Base-by-base conservation (phyloP, 2,888 invertebrate genomes). In the Morpho deidamia region DNA sequence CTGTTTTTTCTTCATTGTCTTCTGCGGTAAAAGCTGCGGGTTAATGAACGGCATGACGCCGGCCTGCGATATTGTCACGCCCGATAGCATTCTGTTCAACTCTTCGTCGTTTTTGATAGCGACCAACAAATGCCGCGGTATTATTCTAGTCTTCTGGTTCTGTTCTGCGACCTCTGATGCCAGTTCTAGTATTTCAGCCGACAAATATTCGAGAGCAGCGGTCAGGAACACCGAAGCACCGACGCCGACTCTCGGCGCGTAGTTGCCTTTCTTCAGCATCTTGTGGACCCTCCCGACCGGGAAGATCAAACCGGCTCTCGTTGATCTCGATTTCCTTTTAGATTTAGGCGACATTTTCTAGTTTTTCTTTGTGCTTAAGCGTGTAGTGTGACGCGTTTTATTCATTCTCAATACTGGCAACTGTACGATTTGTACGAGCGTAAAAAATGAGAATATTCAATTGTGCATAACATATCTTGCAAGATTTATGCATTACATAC, bases 101-200 rank as follows among this genome's bases (percentile, higher is more conserved):
- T 85, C 84, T 0, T 81, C 82, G 53, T 83, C 84, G 8, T 81
- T 77, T 37, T 71, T 72, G 7, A 85, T 78, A 0, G 84, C 84
- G 10, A 80, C 66, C 0, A 81, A 56, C 1, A 85, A 71, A 43
- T 81, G 79, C 0, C 83, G 63, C 0, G 82, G 81, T 0, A 65
- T 60, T 0, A 83, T 58, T 7, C 93, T 86, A 0, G 88, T 84
- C 69, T 94, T 95, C 61, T 93, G 92, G 72, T 94, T 94, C 52
- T 94, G 92, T 39, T 82, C 73, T 0, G 93, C 93, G 0, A 92
- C 93, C 56, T 93, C 92, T 0, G 91, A 88, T 0, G 93, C 91
- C 67, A 93, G 80, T 64, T 93, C 93, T 54, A 93, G 67, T 11
- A 93, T 91, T 82, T 95, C 94, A 11, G 94, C 94, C 0, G 93